phyloP scores from a whole-genome alignment of 1,140 invertebrate species.

The Popillia japonica region DNA sequence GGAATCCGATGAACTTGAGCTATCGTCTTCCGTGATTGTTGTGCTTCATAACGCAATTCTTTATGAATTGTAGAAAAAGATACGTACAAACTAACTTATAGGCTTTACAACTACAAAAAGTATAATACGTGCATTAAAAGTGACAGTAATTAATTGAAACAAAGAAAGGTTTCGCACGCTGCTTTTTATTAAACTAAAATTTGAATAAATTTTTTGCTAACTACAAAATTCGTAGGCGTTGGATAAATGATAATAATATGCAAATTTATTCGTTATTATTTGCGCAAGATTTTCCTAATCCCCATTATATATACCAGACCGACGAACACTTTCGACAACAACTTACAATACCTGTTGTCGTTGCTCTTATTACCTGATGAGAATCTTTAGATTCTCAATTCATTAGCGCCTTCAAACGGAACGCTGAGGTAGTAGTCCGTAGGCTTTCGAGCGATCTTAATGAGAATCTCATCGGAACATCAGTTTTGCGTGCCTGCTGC shows the following conservation, averaged over 20 bases:
- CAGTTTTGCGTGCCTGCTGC: background rate
- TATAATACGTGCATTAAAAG: too few species aligned
- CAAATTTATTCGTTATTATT: slow-evolving; percentile 1
- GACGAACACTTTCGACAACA: background rate
- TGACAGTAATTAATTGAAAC: too few species aligned
- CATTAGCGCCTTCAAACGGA: slow-evolving; percentile 7
- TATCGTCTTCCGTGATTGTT: too few species aligned
- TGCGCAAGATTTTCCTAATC: background rate
- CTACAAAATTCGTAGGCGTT: background rate
- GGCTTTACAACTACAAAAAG: too few species aligned
- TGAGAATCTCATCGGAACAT: slow-evolving; percentile 33
- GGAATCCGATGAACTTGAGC: too few species aligned
- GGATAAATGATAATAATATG: background rate
- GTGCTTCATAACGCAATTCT: too few species aligned
- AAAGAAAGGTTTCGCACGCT: too few species aligned
- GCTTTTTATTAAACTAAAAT: too few species aligned
- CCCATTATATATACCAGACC: background rate
- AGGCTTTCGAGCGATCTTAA: slow-evolving; percentile 14
- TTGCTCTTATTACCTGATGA: background rate
- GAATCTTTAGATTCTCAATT: slow-evolving; percentile 16
- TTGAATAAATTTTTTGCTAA: too few species aligned
- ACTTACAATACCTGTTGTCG: background rate
- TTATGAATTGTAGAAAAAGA: too few species aligned
- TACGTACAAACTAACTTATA: too few species aligned
- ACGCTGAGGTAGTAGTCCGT: background rate